Evolutionary conservation across 2,888 invertebrate genomes (phyloP), one percentile per base, ranked within the genome.

Genomic region (Tortricodes alternella): DNA sequence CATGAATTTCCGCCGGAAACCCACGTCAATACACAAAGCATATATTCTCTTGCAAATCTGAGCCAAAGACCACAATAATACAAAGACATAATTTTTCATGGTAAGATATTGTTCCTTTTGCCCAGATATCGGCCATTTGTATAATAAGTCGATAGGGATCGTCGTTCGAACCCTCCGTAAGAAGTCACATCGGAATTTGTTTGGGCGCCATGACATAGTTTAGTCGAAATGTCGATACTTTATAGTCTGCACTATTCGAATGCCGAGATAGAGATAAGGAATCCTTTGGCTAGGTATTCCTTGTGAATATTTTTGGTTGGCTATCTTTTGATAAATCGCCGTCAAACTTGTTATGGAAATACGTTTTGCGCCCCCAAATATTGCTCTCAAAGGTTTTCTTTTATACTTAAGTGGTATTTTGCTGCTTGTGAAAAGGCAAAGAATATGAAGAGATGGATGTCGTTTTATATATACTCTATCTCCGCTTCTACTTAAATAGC

Each of bases 71-170:
- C 51, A 46, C 59, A 46, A 27, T 53, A 38, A 50, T 44, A 48
- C 37, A 15, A 21, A 48, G 49, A 50, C 52, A 58, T 60, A 59
- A 61, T 58, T 60, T 59, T 62, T 43, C 46, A 51, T 56, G 51
- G 61, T 60, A 60, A 62, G 60, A 57, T 62, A 62, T 60, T 62
- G 61, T 62, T 51, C 57, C 53, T 57, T 52, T 46, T 73, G 73
- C 73, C 76, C 80, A 80, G 80, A 83, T 85, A 83, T 79, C 74
- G 72, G 73, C 81, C 70, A 77, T 86, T 87, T 84, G 85, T 86
- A 86, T 87, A 86, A 87, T 88, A 85, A 82, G 81, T 74, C 85
- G 80, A 87, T 86, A 78, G 80, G 70, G 71, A 79, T 82, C 79
- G 80, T 73, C 80, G 74, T 79, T 81, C 65, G 69, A 71, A 71